Base-by-base conservation (phyloP, 2,113 vertebrate species). In the Phaethon lepturus region DNA sequence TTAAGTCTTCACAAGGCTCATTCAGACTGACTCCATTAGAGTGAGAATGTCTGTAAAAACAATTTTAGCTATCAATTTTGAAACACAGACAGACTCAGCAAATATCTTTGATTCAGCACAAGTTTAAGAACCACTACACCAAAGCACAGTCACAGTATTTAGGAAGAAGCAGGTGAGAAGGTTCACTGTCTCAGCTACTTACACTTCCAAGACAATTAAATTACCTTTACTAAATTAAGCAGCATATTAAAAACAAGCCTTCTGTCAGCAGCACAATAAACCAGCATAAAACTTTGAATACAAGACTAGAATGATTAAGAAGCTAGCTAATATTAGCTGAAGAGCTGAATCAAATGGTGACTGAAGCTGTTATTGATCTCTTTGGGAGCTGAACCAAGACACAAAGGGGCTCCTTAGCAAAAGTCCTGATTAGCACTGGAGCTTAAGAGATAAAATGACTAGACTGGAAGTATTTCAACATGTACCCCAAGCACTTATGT, bases 1-100 rank as follows among this genome's bases (percentile, higher is more conserved):
- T 83, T 82, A 99, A 80, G 13, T 95, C 20, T 94, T 97, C 96
- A 20, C 14, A 96, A 66, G 75, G 26, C 25, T 98, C 94, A 33
- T 95, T 71, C 2, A 88, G 14, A 69, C 17, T 44, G 33, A 28
- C 24, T 85, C 68, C 90, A 11, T 20, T 58, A 31, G 33, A n/a
- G 1, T 83, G 9, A 42, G 94, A 26, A 0, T 44, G 6, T 15
- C 97, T 98, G 86, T 28, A 92, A 90, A 76, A 72, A 88, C 28
- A 92, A 80, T 80, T 94, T 55, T n/a, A 93, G 12, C 10, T 15
- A 84, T 42, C 10, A 47, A 38, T 60, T 78, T 84, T 82, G 18
- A 87, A 92, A 91, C 42, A 74, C 9, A 67, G 17, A 64, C 3
- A 71, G 18, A 35, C 19, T 64, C 25, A 69, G 26, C 26, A 90